Evolutionary conservation across 2,797 vertebrate genomes (phyloP).

Genomic region (Borostomias antarcticus): DNA sequence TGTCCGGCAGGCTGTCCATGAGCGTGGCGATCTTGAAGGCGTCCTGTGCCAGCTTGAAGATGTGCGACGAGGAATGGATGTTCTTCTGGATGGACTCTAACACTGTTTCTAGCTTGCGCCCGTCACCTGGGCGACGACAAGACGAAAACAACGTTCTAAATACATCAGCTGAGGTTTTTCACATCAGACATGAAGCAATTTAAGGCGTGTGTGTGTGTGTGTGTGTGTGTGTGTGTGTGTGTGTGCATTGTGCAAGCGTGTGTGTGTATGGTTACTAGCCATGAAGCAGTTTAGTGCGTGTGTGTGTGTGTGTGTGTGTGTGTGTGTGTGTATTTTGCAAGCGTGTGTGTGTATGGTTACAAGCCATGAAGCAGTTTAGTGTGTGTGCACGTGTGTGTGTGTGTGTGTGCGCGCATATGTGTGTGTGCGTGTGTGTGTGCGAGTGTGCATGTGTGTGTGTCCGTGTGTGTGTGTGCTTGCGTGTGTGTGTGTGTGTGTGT

Average conservation of each 20-base stretch:
- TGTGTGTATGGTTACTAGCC: neutral
- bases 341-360: no score
- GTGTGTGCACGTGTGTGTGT: no score
- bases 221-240: constrained; percentile 1
- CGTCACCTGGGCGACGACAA: constrained; percentile 78
- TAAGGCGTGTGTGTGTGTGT: neutral
- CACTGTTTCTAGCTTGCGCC: constrained; percentile 88
- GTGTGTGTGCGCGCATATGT: neutral
- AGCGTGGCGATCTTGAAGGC: constrained; percentile 96
- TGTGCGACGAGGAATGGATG: constrained; percentile 92
- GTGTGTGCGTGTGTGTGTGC: neutral
- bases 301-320: neutral
- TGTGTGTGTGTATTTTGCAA: neutral
- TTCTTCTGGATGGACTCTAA: constrained; percentile 96
- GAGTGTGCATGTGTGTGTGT: no score
- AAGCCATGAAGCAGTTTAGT: no score
- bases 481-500: constrained; percentile 11
- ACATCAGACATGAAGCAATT: neutral
- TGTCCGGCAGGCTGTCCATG: constrained; percentile 92
- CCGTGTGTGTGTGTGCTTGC: neutral
- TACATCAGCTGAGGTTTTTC: no score
- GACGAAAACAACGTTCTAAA: neutral
- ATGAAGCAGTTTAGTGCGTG: neutral
- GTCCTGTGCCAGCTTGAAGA: constrained; percentile 95
- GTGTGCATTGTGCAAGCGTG: neutral